phyloP scores from a whole-genome alignment of 2,888 invertebrate species.

The Diarsia mendica region DNA sequence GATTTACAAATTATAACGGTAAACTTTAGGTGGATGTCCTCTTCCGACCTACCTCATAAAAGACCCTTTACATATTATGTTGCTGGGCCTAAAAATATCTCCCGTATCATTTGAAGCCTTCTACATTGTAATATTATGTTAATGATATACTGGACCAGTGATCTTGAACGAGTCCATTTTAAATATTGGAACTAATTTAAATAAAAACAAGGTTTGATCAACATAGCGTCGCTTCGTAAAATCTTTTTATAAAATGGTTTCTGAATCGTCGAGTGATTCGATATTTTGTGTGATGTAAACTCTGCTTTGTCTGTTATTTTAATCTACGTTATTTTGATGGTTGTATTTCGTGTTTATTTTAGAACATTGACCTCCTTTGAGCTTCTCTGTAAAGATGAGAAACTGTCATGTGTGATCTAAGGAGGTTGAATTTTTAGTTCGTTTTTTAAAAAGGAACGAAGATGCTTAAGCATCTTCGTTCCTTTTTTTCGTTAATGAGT shows the following conservation, averaged over 20 bases:
- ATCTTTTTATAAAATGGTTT: conserved; percentile 18
- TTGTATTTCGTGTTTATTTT: conserved; percentile 55
- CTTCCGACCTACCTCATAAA: conserved; percentile 42
- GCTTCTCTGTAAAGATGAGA: conserved; percentile 16
- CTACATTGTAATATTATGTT: conserved; percentile 38
- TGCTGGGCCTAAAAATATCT: conserved; percentile 23
- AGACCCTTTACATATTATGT: conserved; percentile 9
- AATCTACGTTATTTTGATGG: conserved; percentile 42
- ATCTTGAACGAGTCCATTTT: conserved; percentile 40
- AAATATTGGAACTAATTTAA: conserved; percentile 34
- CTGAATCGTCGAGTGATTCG: conserved; percentile 16
- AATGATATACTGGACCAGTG: conserved; percentile 39
- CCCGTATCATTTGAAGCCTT: conserved; percentile 20
- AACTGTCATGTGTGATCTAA: conserved; percentile 19
- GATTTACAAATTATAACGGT: conserved; percentile 6
- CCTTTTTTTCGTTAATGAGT: neutral
- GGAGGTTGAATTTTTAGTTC: conserved; percentile 5
- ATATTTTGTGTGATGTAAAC: conserved; percentile 65
- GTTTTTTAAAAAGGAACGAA: too few species aligned
- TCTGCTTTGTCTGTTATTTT: conserved; percentile 52
- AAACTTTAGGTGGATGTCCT: neutral
- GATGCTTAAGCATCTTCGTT: neutral
- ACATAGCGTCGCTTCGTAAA: conserved; percentile 21
- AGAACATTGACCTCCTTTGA: conserved; percentile 58
- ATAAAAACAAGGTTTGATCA: conserved; percentile 43